These are phyloP conservation scores for Caenorhabditis brenneri DNA, from an alignment of 1,140 invertebrate species.

Conservation along the genomic window DNA sequence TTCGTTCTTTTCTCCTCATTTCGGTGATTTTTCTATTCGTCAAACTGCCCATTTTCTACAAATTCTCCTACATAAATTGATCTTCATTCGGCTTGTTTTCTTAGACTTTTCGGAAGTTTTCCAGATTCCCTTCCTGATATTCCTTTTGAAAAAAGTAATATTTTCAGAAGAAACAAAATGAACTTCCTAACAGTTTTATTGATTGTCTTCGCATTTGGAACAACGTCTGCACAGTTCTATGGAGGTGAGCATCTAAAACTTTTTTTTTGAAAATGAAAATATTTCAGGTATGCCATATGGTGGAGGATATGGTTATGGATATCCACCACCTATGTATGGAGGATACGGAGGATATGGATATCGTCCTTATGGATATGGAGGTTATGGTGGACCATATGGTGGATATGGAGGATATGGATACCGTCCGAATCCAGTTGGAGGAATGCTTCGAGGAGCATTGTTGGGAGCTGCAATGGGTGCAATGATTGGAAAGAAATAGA, in stretches of 20 bases:
- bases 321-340: neutral
- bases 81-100: neutral
- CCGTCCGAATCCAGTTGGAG: slow-evolving; percentile 9
- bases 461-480: slow-evolving; percentile 27
- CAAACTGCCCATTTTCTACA: neutral
- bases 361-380: neutral
- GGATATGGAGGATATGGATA: slow-evolving; percentile 1
- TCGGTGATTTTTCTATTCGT: slow-evolving; percentile 20
- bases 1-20: neutral
- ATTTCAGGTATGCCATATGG: neutral
- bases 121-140: too few species aligned
- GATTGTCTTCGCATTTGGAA: neutral
- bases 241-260: too few species aligned
- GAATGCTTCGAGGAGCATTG: slow-evolving; percentile 16
- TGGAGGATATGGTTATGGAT: neutral
- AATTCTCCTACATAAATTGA: neutral
- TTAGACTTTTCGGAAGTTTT: neutral
- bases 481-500: slow-evolving; percentile 19
- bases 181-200: neutral
- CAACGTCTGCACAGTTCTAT: slow-evolving; percentile 23
- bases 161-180: slow-evolving; percentile 1
- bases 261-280: too few species aligned
- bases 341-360: neutral
- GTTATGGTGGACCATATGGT: neutral
- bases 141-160: too few species aligned